Base-by-base conservation (phyloP, 2,113 vertebrate genomes). In the Pterocles gutturalis region DNA sequence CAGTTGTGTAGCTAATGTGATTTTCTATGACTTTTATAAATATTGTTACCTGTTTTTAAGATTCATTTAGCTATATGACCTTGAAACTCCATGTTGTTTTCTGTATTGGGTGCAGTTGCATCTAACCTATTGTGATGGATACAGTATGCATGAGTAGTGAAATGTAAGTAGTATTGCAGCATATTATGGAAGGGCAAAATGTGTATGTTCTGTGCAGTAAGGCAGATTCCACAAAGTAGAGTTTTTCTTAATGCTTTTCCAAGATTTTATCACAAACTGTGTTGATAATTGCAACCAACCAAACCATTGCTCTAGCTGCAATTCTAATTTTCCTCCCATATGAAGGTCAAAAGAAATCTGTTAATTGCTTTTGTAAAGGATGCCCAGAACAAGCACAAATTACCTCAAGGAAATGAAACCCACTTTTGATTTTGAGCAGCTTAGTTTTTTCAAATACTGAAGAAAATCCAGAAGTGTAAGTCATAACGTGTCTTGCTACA, bases 11-110 rank as follows among this genome's bases (percentile, higher is more conserved):
- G 86, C 46, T 97, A 54, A 69, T 94, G 57, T 18, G 55, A n/a
- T 81, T 92, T 92, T 96, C 57, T 96, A 49, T 91, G 78, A 91
- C 58, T 90, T 85, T 31, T 20, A 61, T 81, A 83, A 93, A 87
- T 89, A 76, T 60, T 88, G 38, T 36, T 92, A 13, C 62, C 25
- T 86, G 34, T 46, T 64, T 94, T 87, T 66, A 26, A 80, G 72
- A 55, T 21, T 76, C 22, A 5, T 60, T 1, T 9, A 16, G 33
- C 31, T 83, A 2, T 46, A 6, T 38, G 93, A 69, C 78, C 87
- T 69, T 96, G 83, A 80, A 61, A 54, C 11, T 20, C 9, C 16
- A 2, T 26, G 20, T 48, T 87, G 73, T 80, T 51, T 25, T 64
- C 19, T 92, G 33, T 87, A 13, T 11, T 2, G 33, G 83, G 33